Evolutionary conservation across 2,113 vertebrate genomes (phyloP), one percentile per base, ranked within the genome.

Genomic region (Bagarius yarrelli): DNA sequence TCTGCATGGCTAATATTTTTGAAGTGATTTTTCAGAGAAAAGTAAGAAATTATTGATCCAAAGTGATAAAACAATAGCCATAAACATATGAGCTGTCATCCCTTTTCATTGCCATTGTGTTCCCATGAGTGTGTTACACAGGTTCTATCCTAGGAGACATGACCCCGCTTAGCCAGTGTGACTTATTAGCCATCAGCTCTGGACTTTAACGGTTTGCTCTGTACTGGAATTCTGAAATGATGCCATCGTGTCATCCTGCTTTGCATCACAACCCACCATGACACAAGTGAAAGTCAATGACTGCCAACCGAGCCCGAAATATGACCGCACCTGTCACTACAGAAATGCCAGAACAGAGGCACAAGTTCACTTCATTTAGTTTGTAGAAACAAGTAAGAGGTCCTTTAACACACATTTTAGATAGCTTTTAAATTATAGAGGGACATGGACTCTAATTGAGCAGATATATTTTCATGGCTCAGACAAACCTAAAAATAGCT

Each of bases 311-410:
- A 27, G 52, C 72, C 27, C 80, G 55, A 90, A 88, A 88, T 34
- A 88, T 75, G 81, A 70, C 78, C 78, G 79, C 81, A 81, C 87
- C 88, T 88, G 87, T 88, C 85, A 76, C 79, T 50, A 80, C 40
- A 70, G 66, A 64, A 25, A 84, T 82, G 86, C 81, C 52, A 80
- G 79, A 34, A 60, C 11, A 74, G 78, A 76, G 73, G 83, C 84
- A 87, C 84, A 61, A 75, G 82, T 78, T 66, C 78, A 85, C 34
- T 25, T 30, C 9, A 52, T 70, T 55, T 70, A 25, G 53, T 30
- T 67, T 55, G 59, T 53, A 76, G 50, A 53, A 47, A 18, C 53
- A 12, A 30, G 52, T 63, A 74, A 61, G 61, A 15, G 76, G 78
- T 40, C 34, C 32, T 61, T 60, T 40, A 13, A 47, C 6, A 40